Evolutionary conservation across 2,888 invertebrate species (phyloP).

Genomic region (Fragum whitleyi): DNA sequence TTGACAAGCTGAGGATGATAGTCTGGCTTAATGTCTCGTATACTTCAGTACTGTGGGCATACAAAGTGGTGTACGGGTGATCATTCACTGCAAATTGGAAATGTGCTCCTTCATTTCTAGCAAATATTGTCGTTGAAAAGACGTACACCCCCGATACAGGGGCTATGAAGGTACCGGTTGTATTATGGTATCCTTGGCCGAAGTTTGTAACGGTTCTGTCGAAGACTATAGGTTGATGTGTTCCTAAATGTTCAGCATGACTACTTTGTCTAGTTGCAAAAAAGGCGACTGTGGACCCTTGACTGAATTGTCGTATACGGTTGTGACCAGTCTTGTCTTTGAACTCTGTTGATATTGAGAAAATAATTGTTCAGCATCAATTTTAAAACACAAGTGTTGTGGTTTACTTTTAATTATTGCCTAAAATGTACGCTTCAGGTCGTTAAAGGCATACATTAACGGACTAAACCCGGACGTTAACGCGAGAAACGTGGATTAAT

Average conservation of each 20-base stretch:
- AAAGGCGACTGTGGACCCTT: background rate
- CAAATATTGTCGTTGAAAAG: background rate
- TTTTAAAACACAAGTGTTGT: too few species aligned
- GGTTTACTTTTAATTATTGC: too few species aligned
- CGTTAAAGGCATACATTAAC: too few species aligned
- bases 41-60: background rate
- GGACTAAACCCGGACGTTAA: too few species aligned
- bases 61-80: background rate
- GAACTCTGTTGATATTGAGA: too few species aligned
- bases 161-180: background rate
- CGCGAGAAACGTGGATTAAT: too few species aligned
- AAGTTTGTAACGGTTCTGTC: background rate
- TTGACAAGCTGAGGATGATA: background rate
- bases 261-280: background rate
- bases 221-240: background rate
- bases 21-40: background rate
- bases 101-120: background rate
- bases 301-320: background rate
- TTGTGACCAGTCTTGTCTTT: background rate
- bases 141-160: background rate
- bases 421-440: too few species aligned
- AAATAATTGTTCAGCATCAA: too few species aligned
- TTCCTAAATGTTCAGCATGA: background rate
- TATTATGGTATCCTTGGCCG: slow-evolving; percentile 3
- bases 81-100: background rate